A percentile compares a stretch with the other conserved stretches of the same genome.
These are phyloP conservation scores for Petroica traversi DNA, from an alignment of 2,113 vertebrate species.

Conservation along the genomic window DNA sequence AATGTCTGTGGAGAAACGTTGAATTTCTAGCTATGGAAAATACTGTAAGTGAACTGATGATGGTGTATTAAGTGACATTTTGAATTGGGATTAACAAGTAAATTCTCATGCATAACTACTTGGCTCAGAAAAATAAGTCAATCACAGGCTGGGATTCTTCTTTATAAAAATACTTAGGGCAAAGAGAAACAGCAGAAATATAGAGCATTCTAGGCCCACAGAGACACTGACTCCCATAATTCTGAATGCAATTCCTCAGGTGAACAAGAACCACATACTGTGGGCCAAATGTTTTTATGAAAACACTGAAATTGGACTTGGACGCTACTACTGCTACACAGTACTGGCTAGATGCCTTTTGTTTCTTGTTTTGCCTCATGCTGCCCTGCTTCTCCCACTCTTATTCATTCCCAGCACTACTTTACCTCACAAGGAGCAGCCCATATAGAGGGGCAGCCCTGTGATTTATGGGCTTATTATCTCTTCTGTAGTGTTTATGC, in stretches of 20 bases:
- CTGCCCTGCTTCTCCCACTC: neutral
- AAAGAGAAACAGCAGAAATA: neutral
- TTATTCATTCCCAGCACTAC: neutral
- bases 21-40: slow-evolving; percentile 18
- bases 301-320: neutral
- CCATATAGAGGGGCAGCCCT: neutral
- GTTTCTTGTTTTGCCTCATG: neutral
- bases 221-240: neutral
- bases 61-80: slow-evolving; percentile 6
- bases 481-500: neutral
- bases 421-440: slow-evolving; percentile 15
- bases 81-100: slow-evolving; percentile 17
- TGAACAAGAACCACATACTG: neutral
- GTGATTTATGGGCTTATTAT: slow-evolving; percentile 11
- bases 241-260: neutral
- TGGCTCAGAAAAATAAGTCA: neutral
- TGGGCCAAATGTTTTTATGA: neutral
- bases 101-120: neutral
- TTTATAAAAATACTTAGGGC: neutral
- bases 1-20: neutral
- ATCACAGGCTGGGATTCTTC: neutral
- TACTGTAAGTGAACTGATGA: neutral
- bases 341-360: neutral
- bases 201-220: neutral
- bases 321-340: neutral